Percentiles rank a stretch among this genome's conserved stretches.
Conservation (phyloP, 1,140 invertebrate species). For the Heliothis subflexa region DNA sequence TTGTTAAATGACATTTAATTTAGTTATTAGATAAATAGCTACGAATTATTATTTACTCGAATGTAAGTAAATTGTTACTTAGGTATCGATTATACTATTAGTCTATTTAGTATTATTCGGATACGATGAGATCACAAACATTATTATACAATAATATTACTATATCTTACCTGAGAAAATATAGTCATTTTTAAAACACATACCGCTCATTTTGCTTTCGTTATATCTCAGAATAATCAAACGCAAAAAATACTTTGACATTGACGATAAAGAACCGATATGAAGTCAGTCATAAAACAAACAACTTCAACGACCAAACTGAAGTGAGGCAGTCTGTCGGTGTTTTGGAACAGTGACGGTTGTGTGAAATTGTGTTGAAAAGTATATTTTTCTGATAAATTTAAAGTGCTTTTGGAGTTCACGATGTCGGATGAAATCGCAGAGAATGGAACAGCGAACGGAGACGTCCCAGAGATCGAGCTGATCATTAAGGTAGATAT, state of each 20-base stretch:
- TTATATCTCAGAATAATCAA: not conserved
- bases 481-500: slow-evolving; percentile 91
- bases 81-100: too few species aligned
- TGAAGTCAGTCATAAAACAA: slow-evolving; percentile 52
- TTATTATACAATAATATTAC: too few species aligned
- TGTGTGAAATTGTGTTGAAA: slow-evolving; percentile 73
- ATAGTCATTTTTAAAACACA: too few species aligned
- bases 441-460: slow-evolving; percentile 89
- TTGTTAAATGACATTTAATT: too few species aligned
- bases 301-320: slow-evolving; percentile 48
- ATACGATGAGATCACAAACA: too few species aligned
- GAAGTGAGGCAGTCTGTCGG: slow-evolving; percentile 75
- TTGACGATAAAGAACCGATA: not conserved
- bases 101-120: too few species aligned
- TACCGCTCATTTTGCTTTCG: too few species aligned
- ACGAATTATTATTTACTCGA: too few species aligned
- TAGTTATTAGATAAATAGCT: too few species aligned
- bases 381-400: slow-evolving; percentile 64
- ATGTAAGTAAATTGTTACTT: too few species aligned
- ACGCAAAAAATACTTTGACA: not conserved
- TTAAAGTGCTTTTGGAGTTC: slow-evolving; percentile 74
- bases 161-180: too few species aligned
- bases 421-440: slow-evolving; percentile 86
- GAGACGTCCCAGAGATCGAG: slow-evolving; percentile 92
- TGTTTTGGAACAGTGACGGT: slow-evolving; percentile 73